Evolutionary conservation across 1,140 invertebrate genomes (phyloP), one percentile per base, ranked within the genome.

Genomic region (Drosophila santomea): DNA sequence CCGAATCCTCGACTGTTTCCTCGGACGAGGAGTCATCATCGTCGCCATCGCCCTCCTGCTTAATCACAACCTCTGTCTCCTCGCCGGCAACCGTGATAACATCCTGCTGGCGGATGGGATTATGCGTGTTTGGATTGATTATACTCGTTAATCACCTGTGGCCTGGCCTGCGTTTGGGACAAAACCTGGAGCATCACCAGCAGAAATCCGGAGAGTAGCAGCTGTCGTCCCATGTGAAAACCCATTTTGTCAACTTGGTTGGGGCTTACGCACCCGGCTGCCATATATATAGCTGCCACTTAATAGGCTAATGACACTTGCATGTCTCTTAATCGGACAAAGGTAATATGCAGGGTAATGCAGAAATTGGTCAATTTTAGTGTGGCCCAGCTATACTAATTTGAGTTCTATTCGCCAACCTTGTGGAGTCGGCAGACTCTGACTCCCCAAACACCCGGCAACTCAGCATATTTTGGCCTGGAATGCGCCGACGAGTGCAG

Each of bases 21-120:
- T 91, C 90, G 3, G 90, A 91, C 1, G 90, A 91, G 7, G 90
- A 91, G 17, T 91, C 86, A 36, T 84, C 82, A n/a, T 89, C 82
- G 12, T 88, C 80, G 12, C 48, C 80, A 12, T 47, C 62, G 2
- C 45, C 72, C 3, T 66, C 73, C 38, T 48, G 14, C 8, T 76
- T 76, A 7, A 76, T 8, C 25, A 55, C 44, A 17, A 68, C 73
- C 54, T 76, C 73, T 1, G 72, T 74, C 15, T 55, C 60, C 56
- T 25, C 62, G 25, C 25, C 50, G n/a, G 52, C 51, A 11, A 52
- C 39, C 1, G 38, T 54, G 7, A 76, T 58, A 1, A 67, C 72
- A 25, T 80, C 64, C 79, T 81, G 59, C 2, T 25, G n/a, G 14
- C 0, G 1, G n/a, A 3, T 6, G 11, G 11, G 10, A 45, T 14